Evolutionary conservation across 2,113 vertebrate species (phyloP), one percentile per base, ranked within the genome.

Genomic region (Anarhynchus alexandrinus): DNA sequence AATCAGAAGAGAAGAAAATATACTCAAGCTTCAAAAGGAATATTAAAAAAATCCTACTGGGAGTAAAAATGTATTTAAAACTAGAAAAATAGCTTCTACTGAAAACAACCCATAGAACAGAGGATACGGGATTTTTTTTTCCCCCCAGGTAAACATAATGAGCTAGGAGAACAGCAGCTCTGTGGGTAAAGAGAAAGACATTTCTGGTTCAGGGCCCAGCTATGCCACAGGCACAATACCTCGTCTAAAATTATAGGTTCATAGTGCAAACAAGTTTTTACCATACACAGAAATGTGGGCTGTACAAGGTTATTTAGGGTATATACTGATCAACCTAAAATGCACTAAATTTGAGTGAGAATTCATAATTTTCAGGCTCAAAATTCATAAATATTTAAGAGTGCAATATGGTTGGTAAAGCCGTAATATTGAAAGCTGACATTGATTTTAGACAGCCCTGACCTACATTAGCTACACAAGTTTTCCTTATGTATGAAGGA

Each of bases 1-100:
- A 90, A 34, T 59, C 66, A 62, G 15, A 67, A 40, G 18, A 91
- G 45, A 88, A 45, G 8, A 78, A 92, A 43, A 38, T 30, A 64
- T 30, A 96, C 64, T 66, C 74, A 85, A 79, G n/a, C 77, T 95
- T 93, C 79, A 70, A 93, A 82, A 88, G 74, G 86, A 96, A 80
- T 76, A 64, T 67, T 71, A 47, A 61, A 88, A 86, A 79, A 83
- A 42, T 26, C 25, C 62, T 58, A 81, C 40, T 36, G 77, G 78
- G 81, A 88, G 20, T 17, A 83, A 58, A 96, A 91, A 73, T 2
- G 4, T 71, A 66, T 82, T 79, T 85, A 74, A 89, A 92, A 77
- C 57, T 42, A 52, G 58, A 78, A 77, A 95, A 94, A 82, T 6
- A 43, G 10, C 20, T 82, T 62, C 27, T 66, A 16, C 38, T 59